Evolutionary conservation across 2,888 invertebrate genomes (phyloP).

Genomic region (Pristionchus exspectatus): DNA sequence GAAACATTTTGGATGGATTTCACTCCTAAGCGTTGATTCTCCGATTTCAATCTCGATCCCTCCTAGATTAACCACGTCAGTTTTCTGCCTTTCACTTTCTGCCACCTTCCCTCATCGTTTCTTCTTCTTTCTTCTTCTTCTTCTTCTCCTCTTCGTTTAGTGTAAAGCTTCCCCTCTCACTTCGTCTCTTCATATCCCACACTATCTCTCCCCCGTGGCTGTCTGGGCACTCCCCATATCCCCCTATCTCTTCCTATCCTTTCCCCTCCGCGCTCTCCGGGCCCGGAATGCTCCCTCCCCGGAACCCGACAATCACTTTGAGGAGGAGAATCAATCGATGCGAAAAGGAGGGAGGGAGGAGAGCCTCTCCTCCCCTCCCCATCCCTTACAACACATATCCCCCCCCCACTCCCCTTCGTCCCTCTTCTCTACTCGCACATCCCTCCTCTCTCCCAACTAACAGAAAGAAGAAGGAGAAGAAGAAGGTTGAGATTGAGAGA

Average conservation of each 20-base stretch:
- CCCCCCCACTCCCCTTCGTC: background rate
- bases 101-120: conserved; percentile 33
- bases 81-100: conserved; percentile 7
- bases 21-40: background rate
- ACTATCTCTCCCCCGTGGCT: background rate
- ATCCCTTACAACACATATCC: conserved; percentile 16
- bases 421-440: background rate
- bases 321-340: conserved; percentile 25
- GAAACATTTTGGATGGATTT: too few species aligned
- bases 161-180: conserved; percentile 21
- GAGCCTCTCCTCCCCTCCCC: conserved; percentile 19
- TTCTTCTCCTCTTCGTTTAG: conserved; percentile 15
- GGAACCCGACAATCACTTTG: conserved; percentile 14
- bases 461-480: conserved; percentile 29
- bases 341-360: background rate
- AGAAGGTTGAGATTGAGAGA: conserved; percentile 13
- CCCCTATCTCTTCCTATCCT: background rate
- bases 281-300: conserved; percentile 43
- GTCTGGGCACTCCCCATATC: background rate
- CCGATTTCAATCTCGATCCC: background rate
- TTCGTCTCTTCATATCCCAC: conserved; percentile 9
- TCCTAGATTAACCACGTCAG: background rate
- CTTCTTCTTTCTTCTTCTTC: conserved; percentile 13
- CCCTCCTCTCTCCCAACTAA: background rate
- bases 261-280: background rate